A percentile compares a stretch with the other conserved stretches of the same genome.
Conservation (phyloP, 1,140 invertebrate species). For the Ips nitidus region DNA sequence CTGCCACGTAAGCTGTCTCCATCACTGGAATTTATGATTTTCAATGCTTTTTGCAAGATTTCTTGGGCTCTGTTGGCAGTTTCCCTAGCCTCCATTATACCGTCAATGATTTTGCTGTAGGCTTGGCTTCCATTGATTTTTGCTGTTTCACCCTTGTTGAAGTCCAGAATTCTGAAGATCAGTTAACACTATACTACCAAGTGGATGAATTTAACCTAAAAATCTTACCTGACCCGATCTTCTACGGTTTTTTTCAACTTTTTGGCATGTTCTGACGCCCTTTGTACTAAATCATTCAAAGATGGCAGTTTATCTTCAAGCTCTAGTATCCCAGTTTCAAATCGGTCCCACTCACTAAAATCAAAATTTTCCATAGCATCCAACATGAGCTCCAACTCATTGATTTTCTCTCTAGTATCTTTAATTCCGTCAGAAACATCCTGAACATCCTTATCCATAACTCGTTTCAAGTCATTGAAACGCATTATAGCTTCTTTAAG, state of each 20-base stretch:
- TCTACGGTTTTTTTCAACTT: conserved; percentile 37
- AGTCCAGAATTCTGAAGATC: conserved; percentile 65
- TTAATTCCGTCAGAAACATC: conserved; percentile 33
- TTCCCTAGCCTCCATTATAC: conserved; percentile 62
- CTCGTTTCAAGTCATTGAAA: conserved; percentile 21
- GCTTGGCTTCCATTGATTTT: conserved; percentile 78
- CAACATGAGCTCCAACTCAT: conserved; percentile 15
- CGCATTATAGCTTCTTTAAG: not conserved
- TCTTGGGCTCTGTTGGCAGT: conserved; percentile 66
- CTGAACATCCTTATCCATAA: conserved; percentile 26
- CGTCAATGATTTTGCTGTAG: conserved; percentile 77
- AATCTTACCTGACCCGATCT: conserved; percentile 28
- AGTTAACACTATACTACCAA: not conserved
- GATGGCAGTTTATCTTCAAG: conserved; percentile 26
- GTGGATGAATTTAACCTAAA: not conserved
- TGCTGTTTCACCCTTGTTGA: conserved; percentile 65
- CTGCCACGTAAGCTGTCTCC: conserved; percentile 54
- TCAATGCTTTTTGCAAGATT: conserved; percentile 61
- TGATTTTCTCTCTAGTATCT: conserved; percentile 25
- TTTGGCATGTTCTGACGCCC: conserved; percentile 28
- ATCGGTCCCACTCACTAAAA: conserved; percentile 22
- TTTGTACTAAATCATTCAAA: conserved; percentile 19
- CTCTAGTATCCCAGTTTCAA: conserved; percentile 26
- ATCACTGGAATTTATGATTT: conserved; percentile 54
- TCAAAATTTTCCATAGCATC: conserved; percentile 30